Evolutionary conservation across 1,140 invertebrate species (phyloP).

Genomic region (Neodiprion fabricii): DNA sequence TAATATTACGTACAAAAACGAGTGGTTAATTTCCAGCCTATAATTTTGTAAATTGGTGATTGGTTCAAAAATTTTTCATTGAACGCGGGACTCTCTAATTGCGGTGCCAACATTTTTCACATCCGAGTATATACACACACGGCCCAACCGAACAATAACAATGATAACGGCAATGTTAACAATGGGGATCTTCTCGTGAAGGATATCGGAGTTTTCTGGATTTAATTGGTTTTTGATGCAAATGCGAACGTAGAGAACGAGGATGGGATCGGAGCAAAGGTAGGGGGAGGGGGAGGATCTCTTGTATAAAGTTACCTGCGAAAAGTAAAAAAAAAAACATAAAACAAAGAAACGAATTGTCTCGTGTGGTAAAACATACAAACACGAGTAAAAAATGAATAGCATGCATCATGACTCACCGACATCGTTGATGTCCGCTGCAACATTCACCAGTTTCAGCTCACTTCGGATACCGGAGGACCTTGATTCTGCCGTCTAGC

Average conservation of each 20-base stretch:
- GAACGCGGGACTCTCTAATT: too few species aligned
- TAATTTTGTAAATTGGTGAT: too few species aligned
- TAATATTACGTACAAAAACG: too few species aligned
- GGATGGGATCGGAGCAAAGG: background rate
- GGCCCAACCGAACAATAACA: background rate
- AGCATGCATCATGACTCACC: background rate
- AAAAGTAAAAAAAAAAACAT: background rate
- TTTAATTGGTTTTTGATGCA: conserved; percentile 7
- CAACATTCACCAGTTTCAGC: background rate
- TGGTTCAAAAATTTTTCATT: too few species aligned
- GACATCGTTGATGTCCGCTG: background rate
- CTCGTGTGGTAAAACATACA: background rate
- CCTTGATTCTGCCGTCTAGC: background rate
- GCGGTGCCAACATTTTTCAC: too few species aligned
- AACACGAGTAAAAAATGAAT: background rate
- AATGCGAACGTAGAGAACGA: background rate
- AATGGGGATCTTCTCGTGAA: background rate
- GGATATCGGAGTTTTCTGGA: background rate
- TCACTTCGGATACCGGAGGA: background rate
- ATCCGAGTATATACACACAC: too few species aligned
- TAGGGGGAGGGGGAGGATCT: background rate
- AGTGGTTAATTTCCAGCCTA: too few species aligned
- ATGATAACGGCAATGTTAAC: background rate
- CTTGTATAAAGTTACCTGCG: conserved; percentile 3
- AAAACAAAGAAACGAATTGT: background rate